These are phyloP conservation scores for Leptodactylus fuscus DNA, from an alignment of 2,113 vertebrate genomes.

Conservation along the genomic window DNA sequence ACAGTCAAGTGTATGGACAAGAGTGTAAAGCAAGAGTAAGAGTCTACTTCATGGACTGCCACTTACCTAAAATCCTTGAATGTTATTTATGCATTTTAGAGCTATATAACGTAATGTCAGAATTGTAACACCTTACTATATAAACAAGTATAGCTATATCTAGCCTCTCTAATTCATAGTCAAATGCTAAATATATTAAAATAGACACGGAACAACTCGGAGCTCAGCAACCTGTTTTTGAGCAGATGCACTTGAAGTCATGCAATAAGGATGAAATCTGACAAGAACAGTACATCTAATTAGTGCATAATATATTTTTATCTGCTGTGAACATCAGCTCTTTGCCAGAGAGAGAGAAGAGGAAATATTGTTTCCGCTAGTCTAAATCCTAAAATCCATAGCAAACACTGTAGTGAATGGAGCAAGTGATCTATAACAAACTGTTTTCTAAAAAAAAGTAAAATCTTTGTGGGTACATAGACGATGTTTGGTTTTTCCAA, in stretches of 20 bases:
- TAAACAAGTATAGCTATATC: background rate
- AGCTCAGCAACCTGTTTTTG: slow-evolving; percentile 23
- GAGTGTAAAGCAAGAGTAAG: too few relatives aligned
- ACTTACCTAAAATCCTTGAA: too few relatives aligned
- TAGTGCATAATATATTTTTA: slow-evolving; percentile 54
- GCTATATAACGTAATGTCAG: background rate
- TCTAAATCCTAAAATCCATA: slow-evolving; percentile 41
- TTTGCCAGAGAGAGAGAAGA: slow-evolving; percentile 36
- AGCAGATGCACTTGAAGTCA: slow-evolving; percentile 39
- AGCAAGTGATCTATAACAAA: slow-evolving; percentile 1
- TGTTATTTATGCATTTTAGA: too few relatives aligned
- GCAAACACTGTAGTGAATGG: background rate
- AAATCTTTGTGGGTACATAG: background rate
- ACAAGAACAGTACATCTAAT: slow-evolving; percentile 49
- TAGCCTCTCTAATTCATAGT: background rate
- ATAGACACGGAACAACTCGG: background rate
- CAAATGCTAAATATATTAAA: slow-evolving; percentile 14
- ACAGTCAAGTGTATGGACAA: too few relatives aligned
- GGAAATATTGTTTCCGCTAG: slow-evolving; percentile 42
- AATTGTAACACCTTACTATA: background rate
- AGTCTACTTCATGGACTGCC: too few relatives aligned
- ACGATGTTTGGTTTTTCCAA: background rate
- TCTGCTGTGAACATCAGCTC: slow-evolving; percentile 38
- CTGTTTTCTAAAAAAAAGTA: background rate
- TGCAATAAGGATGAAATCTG: slow-evolving; percentile 44